phyloP scores from a whole-genome alignment of 2,888 invertebrate genomes.

The Agrochola circellaris region DNA sequence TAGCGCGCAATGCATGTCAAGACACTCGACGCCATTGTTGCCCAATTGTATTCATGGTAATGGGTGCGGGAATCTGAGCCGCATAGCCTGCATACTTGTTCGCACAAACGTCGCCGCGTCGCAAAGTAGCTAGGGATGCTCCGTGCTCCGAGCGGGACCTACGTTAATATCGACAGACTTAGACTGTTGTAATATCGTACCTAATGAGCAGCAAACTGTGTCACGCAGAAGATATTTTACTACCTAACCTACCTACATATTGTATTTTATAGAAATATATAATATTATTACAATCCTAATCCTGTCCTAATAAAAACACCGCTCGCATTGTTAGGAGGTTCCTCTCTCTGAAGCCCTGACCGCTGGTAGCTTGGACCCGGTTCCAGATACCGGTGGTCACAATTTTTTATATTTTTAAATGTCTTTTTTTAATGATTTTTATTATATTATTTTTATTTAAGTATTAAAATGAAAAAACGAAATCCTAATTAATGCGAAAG shows the following conservation, averaged over 20 bases:
- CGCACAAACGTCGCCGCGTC: conserved; percentile 32
- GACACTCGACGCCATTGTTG: conserved; percentile 49
- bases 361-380: too few relatives aligned
- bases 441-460: too few relatives aligned
- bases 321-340: too few relatives aligned
- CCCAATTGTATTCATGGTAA: conserved; percentile 59
- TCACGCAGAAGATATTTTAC: neutral
- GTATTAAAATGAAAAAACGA: too few relatives aligned
- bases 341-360: too few relatives aligned
- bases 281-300: too few relatives aligned
- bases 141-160: neutral
- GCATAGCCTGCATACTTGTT: conserved; percentile 59
- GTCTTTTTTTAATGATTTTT: too few relatives aligned
- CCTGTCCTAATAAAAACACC: too few relatives aligned
- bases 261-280: neutral
- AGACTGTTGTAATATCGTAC: neutral
- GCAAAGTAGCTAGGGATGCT: conserved; percentile 18
- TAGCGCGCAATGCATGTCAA: conserved; percentile 45
- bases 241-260: neutral
- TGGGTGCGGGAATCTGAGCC: conserved; percentile 55
- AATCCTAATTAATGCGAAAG: too few relatives aligned
- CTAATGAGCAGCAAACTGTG: neutral
- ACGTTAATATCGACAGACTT: neutral
- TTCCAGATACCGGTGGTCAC: too few relatives aligned
- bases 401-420: too few relatives aligned